Percentiles rank a stretch among this genome's conserved stretches.
phyloP scores from a whole-genome alignment of 1,140 invertebrate genomes.

The Tetramorium parvispinum region DNA sequence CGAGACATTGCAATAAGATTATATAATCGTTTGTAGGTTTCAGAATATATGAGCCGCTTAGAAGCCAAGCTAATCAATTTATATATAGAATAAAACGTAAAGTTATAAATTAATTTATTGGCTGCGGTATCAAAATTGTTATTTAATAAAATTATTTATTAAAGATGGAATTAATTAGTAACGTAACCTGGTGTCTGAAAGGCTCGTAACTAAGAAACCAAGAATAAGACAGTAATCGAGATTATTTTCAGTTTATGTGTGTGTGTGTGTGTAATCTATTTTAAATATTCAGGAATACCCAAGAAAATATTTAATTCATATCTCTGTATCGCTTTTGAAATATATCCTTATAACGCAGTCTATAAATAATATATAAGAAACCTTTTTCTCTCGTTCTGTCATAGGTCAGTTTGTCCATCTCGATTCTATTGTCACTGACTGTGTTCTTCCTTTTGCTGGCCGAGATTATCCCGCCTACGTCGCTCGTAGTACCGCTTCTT shows the following conservation, averaged over 20 bases:
- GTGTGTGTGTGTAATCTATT: background rate
- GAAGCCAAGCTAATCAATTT: background rate
- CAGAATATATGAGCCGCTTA: background rate
- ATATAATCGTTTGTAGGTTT: background rate
- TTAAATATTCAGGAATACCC: background rate
- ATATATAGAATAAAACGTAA: background rate
- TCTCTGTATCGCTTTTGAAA: background rate
- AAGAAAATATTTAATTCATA: background rate
- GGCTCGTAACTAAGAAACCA: background rate
- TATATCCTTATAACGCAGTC: background rate
- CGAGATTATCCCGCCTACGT: conserved; percentile 99
- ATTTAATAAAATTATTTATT: background rate
- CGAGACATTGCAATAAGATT: background rate
- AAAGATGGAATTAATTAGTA: background rate
- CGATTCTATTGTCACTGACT: conserved; percentile 98
- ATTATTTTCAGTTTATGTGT: background rate
- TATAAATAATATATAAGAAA: background rate
- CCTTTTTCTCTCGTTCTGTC: conserved; percentile 63
- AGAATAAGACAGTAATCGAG: background rate
- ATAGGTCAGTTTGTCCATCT: conserved; percentile 98
- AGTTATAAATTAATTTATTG: background rate
- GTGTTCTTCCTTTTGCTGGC: conserved; percentile 99
- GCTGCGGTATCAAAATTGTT: background rate
- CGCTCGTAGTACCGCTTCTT: conserved; percentile 98
- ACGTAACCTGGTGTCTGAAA: background rate